phyloP scores from a whole-genome alignment of 2,888 invertebrate genomes.

The Ischnus inquisitorius region DNA sequence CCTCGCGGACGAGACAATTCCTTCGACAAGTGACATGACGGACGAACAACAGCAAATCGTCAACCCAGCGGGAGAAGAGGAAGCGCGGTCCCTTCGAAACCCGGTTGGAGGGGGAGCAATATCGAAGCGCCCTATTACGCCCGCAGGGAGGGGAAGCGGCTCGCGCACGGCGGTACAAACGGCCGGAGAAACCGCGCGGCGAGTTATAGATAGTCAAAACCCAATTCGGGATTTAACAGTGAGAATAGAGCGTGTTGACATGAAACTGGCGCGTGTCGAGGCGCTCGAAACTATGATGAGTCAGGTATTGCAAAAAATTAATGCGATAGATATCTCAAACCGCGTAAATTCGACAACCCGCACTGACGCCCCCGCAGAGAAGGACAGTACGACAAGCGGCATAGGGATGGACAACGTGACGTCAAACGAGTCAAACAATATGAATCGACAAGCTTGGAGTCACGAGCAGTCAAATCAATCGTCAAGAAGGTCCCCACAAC shows the following conservation, averaged over 20 bases:
- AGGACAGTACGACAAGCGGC: background rate
- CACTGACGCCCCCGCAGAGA: background rate
- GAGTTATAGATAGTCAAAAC: background rate
- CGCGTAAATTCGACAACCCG: background rate
- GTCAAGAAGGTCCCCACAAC: too few relatives aligned
- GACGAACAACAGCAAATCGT: background rate
- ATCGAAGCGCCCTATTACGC: background rate
- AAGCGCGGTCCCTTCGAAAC: background rate
- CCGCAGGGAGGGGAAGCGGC: background rate
- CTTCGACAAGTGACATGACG: background rate
- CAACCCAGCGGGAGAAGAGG: background rate
- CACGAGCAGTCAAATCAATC: background rate
- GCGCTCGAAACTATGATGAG: background rate
- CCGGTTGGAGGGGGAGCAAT: background rate
- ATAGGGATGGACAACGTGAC: background rate
- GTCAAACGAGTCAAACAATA: background rate
- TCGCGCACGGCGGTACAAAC: background rate
- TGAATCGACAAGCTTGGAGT: background rate
- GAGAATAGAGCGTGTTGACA: background rate
- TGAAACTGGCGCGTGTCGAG: background rate
- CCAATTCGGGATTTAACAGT: background rate
- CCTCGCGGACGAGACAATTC: background rate
- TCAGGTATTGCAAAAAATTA: background rate
- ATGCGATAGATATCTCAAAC: background rate
- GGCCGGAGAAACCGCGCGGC: background rate